Evolutionary conservation across 1,140 invertebrate species (phyloP).

Genomic region (Coelopa frigida): DNA sequence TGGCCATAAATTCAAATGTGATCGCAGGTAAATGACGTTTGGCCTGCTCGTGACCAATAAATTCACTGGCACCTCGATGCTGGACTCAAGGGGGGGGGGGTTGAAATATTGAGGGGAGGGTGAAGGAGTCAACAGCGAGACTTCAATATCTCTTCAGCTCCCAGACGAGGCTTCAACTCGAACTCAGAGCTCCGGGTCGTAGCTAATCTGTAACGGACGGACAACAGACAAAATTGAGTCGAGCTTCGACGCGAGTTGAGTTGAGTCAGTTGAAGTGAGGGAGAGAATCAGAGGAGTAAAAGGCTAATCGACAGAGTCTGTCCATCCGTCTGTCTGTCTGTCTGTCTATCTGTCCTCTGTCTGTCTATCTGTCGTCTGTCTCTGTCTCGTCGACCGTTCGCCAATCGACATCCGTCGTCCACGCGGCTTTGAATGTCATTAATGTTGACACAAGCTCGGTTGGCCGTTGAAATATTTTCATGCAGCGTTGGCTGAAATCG

Average conservation of each 20-base stretch:
- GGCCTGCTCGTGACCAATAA: slow-evolving; percentile 10
- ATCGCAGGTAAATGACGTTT: slow-evolving; percentile 11
- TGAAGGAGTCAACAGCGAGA: neutral
- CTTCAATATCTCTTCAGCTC: neutral
- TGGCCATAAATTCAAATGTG: slow-evolving; percentile 13
- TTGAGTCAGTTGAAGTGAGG: too few species aligned
- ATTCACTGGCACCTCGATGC: too few species aligned
- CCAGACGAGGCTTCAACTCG: neutral
- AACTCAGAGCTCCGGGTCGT: neutral
- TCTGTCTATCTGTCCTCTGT: too few species aligned
- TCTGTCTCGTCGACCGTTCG: neutral
- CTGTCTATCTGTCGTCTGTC: neutral
- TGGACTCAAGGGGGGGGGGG: slow-evolving; percentile 1
- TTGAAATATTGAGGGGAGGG: neutral
- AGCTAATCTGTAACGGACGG: neutral
- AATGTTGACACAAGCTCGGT: too few species aligned
- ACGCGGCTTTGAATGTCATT: too few species aligned
- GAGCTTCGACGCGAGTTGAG: too few species aligned
- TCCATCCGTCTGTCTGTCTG: too few species aligned
- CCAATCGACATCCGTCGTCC: too few species aligned
- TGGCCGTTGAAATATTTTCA: too few species aligned
- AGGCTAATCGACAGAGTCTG: too few species aligned
- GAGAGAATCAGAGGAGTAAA: too few species aligned
- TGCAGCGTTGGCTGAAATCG: too few species aligned
- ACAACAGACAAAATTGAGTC: neutral